Base-by-base conservation (phyloP, 2,888 invertebrate genomes). In the Latrodectus hesperus region DNA sequence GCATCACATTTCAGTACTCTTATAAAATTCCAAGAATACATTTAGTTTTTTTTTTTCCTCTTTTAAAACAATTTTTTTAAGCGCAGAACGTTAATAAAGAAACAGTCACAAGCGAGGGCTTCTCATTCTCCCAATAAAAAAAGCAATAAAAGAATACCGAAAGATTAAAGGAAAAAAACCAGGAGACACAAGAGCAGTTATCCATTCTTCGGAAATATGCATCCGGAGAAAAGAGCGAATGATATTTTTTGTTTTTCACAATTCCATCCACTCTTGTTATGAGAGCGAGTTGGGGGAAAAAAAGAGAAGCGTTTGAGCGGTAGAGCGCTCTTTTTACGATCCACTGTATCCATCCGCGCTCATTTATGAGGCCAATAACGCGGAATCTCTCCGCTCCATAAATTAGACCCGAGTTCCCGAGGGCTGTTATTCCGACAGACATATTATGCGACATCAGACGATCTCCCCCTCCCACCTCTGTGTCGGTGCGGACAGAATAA, bases 321-420 rank as follows among this genome's bases (percentile, higher is more conserved):
- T 76, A 17, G 11, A 52, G 67, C 52, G 16, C 17, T 38, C 60
- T 79, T 79, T 79, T 79, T 71, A 71, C 49, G 60, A 79, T 53
- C 38, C 16, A 2, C 26, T 60, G 71, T 60, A 79, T 79, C 79
- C 79, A 79, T 79, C 79, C 79, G 26, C 71, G 71, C 71, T 79
- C 79, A 79, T 79, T 79, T 79, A 79, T 51, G 79, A 79, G 71
- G 38, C 60, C 55, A 79, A 79, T 79, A 79, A 79, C 79, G 71
- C 70, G 22, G 60, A 79, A 79, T 79, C 79, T 79, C 79, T 79
- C 60, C 79, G 71, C 79, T 79, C 60, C 79, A 79, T 79, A 79
- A 79, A 79, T 79, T 79, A 79, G 71, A 68, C 71, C 79, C 60
- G n/a, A 70, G 49, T 49, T 71, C 68, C 26, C 26, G 53, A 10